Base-by-base conservation (phyloP, 2,797 vertebrate genomes). In the Pogonophryne albipinna region DNA sequence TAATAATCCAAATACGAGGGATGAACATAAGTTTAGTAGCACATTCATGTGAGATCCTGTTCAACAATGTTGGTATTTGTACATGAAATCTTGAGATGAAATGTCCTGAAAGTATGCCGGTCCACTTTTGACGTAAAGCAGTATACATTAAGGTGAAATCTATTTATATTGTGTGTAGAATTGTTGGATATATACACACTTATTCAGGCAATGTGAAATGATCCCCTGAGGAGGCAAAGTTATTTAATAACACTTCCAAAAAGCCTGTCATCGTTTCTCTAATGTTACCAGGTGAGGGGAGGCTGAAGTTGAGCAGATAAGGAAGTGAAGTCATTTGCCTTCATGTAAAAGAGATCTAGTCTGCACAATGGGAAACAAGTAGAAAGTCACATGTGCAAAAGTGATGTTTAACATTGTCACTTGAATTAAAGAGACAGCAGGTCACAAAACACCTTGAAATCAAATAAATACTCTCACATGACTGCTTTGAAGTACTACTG, bases 311-410 rank as follows among this genome's bases (percentile, higher is more conserved):
- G 42, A 4, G 0, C 31, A 16, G n/a, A 45, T 42, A 41, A 69
- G 60, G 80, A 89, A 83, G 78, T 85, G 46, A 79, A 71, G 63
- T 47, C 63, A 69, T 74, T 66, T 62, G 71, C 27, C 42, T 78
- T 13, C 4, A 69, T 79, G 60, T 76, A 56, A 72, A 77, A 77
- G 61, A 38, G 64, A 66, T 59, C 47, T 14, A 45, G 38, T 49
- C 23, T 62, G 58, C 17, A 64, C 75, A 72, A 74, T 60, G 50
- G 49, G 57, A 69, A 82, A 75, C n/a, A 51, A 76, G 62, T 49
- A 20, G 19, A 31, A 70, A 64, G 51, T 66, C 31, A 44, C 52
- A 23, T 65, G 59, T 47, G 65, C 53, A 71, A 55, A 59, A 31
- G 17, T 57, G 49, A 68, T 58, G 65, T 61, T 75, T 45, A 34